A percentile compares a stretch with the other conserved stretches of the same genome.
Conservation (phyloP, 2,797 vertebrate species). For the Liasis olivaceus region DNA sequence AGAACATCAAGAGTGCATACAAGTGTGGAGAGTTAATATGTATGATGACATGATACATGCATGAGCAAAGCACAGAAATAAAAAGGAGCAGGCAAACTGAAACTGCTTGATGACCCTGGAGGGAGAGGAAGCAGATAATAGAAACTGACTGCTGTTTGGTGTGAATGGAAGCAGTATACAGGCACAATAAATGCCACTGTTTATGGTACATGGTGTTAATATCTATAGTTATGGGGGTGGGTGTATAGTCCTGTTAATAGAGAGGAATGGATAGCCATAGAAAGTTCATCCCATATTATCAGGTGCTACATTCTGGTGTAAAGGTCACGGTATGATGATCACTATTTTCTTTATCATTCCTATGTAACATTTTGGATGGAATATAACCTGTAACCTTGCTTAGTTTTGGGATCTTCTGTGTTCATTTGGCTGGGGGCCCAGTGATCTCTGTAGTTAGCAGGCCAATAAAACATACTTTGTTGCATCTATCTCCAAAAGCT, state of each 20-base stretch:
- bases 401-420: not conserved
- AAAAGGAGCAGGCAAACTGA: not conserved
- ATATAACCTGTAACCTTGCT: not conserved
- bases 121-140: not conserved
- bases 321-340: not conserved
- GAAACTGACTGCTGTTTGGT: not conserved
- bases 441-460: not conserved
- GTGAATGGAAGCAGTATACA: not conserved
- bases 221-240: not conserved
- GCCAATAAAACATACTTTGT: not conserved
- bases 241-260: not conserved
- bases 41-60: not conserved
- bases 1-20: not conserved
- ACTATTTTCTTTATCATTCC: not conserved
- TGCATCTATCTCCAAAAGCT: not conserved
- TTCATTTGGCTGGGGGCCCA: not conserved
- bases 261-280: not conserved
- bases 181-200: not conserved
- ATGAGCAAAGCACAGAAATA: not conserved
- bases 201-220: not conserved
- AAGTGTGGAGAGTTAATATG: not conserved
- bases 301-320: not conserved
- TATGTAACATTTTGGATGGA: not conserved
- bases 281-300: not conserved
- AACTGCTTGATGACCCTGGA: not conserved